Percentiles rank a stretch among this genome's conserved stretches.
Conservation (phyloP, 2,113 vertebrate genomes). For the Lynx canadensis region DNA sequence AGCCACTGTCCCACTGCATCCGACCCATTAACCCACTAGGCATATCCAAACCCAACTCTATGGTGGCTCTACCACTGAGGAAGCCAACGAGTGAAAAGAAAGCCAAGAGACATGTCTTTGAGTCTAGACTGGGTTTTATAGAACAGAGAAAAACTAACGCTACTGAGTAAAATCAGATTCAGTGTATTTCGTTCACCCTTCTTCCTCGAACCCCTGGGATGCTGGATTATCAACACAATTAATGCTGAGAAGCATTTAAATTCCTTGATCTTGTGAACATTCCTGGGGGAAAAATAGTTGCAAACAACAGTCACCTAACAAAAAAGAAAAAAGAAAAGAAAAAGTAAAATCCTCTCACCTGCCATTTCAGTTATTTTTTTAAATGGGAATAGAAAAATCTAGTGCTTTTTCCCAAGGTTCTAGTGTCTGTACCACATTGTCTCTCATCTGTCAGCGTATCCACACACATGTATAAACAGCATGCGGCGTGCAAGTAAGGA, state of each 20-base stretch:
- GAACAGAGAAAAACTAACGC: background rate
- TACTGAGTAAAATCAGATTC: background rate
- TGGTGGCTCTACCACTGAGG: background rate
- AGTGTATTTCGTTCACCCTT: background rate
- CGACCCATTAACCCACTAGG: background rate
- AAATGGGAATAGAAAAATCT: background rate
- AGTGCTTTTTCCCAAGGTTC: background rate
- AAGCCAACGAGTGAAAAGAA: background rate
- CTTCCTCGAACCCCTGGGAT: background rate
- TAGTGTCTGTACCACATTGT: background rate
- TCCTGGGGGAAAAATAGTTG: background rate
- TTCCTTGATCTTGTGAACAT: background rate
- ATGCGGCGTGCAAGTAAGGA: conserved; percentile 51
- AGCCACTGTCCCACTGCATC: background rate
- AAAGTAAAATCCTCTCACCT: conserved; percentile 47
- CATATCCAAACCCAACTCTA: background rate
- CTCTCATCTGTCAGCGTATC: conserved; percentile 58
- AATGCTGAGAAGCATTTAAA: conserved; percentile 34
- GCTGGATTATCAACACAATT: background rate
- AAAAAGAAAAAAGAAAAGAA: background rate
- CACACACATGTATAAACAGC: conserved; percentile 69
- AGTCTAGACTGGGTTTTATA: background rate
- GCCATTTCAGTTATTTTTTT: background rate
- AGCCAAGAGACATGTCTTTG: background rate
- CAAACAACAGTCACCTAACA: background rate